Evolutionary conservation across 2,888 invertebrate genomes (phyloP).

Genomic region (Pomacea canaliculata): DNA sequence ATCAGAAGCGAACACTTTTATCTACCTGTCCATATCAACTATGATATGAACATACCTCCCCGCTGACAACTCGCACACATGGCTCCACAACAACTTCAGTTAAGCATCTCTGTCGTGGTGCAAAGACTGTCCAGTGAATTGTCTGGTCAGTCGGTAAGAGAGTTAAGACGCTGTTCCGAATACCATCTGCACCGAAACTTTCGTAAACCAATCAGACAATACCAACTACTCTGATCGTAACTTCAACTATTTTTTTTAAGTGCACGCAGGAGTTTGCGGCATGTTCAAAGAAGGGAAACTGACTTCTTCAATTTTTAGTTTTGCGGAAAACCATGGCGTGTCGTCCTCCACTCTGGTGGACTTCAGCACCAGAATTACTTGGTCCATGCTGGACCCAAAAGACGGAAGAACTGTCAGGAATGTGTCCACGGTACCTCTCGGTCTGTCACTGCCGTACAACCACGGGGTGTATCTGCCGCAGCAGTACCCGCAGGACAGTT

Average conservation of each 20-base stretch:
- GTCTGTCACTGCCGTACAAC: not conserved
- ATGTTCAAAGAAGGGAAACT: conserved; percentile 17
- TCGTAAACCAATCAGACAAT: no score
- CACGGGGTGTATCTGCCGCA: not conserved
- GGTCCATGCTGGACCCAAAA: conserved; percentile 18
- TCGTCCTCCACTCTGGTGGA: conserved; percentile 29
- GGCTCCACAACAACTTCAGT: no score
- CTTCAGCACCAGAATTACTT: conserved; percentile 24
- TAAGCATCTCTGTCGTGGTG: no score
- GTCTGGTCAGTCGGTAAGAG: no score
- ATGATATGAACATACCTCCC: not conserved
- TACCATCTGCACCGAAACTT: no score
- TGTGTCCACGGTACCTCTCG: not conserved
- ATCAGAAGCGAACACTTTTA: conserved; percentile 19
- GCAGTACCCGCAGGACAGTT: not conserved
- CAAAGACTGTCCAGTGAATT: no score
- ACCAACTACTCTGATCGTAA: no score
- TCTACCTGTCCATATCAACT: not conserved
- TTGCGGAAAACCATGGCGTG: conserved; percentile 22
- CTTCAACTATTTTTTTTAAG: no score
- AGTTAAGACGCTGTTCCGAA: no score
- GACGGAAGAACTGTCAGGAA: not conserved
- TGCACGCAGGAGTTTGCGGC: no score
- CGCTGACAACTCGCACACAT: not conserved
- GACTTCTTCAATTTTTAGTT: conserved; percentile 19